A percentile compares a stretch with the other conserved stretches of the same genome.
These are phyloP conservation scores for Gryllus longicercus DNA, from an alignment of 2,888 invertebrate genomes.

Conservation along the genomic window DNA sequence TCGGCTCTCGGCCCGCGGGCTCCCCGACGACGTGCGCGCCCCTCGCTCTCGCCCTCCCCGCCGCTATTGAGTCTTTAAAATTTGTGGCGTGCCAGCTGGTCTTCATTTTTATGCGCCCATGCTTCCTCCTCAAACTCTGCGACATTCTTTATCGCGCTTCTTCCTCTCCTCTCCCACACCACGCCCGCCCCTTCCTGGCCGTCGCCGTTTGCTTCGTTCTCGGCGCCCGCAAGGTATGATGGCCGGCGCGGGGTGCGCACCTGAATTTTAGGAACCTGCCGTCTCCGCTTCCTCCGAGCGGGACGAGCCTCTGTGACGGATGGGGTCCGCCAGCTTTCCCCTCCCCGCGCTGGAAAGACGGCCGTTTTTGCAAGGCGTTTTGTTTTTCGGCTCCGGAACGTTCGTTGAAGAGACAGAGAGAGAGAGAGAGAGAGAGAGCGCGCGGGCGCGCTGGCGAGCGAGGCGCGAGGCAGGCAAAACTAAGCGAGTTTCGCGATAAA, in stretches of 20 bases:
- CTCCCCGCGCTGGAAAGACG: no score
- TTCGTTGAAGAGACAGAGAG: no score
- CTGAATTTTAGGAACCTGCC: neutral
- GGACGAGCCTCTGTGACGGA: no score
- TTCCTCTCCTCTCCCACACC: neutral
- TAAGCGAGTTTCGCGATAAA: no score
- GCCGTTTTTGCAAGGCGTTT: no score
- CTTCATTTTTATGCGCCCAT: slow-evolving; percentile 4
- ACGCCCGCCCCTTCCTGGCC: neutral
- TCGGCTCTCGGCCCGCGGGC: no score
- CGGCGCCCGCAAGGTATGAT: neutral
- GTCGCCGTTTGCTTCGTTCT: neutral
- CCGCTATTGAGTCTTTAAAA: neutral
- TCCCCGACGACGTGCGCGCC: neutral
- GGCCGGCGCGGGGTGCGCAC: neutral
- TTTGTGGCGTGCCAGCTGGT: neutral
- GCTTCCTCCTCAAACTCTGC: neutral
- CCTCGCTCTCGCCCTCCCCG: neutral
- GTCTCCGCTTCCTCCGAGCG: neutral
- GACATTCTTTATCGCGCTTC: neutral
- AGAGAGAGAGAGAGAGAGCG: no score
- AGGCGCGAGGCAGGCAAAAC: no score
- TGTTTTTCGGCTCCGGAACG: no score
- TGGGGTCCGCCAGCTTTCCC: no score
- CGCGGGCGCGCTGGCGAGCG: no score